phyloP scores from a whole-genome alignment of 2,888 invertebrate species.

The Philereme vetulata region DNA sequence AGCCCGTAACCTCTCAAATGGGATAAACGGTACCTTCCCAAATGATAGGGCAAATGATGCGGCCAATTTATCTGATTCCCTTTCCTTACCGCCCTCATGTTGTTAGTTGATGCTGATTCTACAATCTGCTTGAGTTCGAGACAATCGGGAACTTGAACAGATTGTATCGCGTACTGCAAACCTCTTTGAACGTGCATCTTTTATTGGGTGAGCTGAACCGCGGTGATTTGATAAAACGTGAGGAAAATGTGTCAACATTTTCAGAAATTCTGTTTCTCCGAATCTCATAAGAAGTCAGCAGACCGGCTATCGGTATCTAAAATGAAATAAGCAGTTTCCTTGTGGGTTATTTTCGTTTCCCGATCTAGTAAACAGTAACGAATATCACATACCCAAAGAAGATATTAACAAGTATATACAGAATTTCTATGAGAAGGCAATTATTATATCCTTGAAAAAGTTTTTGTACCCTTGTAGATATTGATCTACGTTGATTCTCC shows the following conservation, averaged over 20 bases:
- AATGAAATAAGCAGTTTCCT: background rate
- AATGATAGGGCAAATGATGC: slow-evolving; percentile 42
- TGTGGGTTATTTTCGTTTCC: background rate
- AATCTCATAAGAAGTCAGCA: background rate
- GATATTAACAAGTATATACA: too few relatives aligned
- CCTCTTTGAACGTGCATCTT: slow-evolving; percentile 21
- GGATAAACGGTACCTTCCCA: slow-evolving; percentile 48
- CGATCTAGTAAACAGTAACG: background rate
- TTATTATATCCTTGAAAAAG: too few relatives aligned
- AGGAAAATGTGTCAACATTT: slow-evolving; percentile 10
- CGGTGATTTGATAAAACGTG: slow-evolving; percentile 10
- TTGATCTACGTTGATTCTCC: too few relatives aligned
- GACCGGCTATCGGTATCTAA: background rate
- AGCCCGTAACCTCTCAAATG: slow-evolving; percentile 40
- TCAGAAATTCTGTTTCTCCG: slow-evolving; percentile 2
- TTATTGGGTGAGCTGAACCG: slow-evolving; percentile 12
- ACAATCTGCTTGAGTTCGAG: slow-evolving; percentile 19
- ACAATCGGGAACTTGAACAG: slow-evolving; percentile 7
- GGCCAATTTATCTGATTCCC: slow-evolving; percentile 46
- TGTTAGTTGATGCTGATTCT: slow-evolving; percentile 25
- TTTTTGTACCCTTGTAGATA: too few relatives aligned
- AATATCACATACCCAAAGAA: background rate
- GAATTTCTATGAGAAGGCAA: too few relatives aligned
- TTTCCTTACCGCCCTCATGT: slow-evolving; percentile 28
- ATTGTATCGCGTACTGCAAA: slow-evolving; percentile 20